phyloP scores from a whole-genome alignment of 2,888 invertebrate genomes.

The Caradrina kadenii region DNA sequence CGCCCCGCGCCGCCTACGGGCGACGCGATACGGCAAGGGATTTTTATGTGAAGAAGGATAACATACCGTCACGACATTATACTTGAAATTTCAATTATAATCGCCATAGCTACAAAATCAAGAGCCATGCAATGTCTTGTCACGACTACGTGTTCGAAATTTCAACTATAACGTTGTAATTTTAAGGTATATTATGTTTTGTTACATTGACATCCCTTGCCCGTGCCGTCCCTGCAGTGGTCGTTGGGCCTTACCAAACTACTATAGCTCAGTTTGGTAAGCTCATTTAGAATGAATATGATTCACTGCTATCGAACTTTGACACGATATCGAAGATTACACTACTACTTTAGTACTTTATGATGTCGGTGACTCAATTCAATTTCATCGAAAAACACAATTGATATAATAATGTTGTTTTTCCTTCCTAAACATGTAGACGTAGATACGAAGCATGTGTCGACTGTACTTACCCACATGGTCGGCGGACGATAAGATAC shows the following conservation, averaged over 20 bases:
- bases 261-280: no score
- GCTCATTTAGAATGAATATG: not conserved
- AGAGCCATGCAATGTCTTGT: not conserved
- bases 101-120: not conserved
- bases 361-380: slow-evolving; percentile 9
- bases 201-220: not conserved
- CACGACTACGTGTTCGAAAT: no score
- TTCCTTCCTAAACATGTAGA: slow-evolving; percentile 24
- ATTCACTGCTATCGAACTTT: not conserved
- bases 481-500: slow-evolving; percentile 35
- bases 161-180: not conserved
- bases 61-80: not conserved
- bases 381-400: slow-evolving; percentile 11
- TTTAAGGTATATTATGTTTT: not conserved
- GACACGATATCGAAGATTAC: not conserved
- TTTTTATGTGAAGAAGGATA: not conserved
- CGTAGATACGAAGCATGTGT: slow-evolving; percentile 31
- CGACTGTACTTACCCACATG: slow-evolving; percentile 4
- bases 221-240: no score
- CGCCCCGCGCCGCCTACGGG: no score
- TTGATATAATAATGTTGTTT: slow-evolving; percentile 14
- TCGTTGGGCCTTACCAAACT: no score
- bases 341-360: not conserved
- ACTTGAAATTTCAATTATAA: not conserved
- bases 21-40: not conserved